Conservation (phyloP, 2,797 vertebrate genomes). For the Lepilemur septentrionalis region DNA sequence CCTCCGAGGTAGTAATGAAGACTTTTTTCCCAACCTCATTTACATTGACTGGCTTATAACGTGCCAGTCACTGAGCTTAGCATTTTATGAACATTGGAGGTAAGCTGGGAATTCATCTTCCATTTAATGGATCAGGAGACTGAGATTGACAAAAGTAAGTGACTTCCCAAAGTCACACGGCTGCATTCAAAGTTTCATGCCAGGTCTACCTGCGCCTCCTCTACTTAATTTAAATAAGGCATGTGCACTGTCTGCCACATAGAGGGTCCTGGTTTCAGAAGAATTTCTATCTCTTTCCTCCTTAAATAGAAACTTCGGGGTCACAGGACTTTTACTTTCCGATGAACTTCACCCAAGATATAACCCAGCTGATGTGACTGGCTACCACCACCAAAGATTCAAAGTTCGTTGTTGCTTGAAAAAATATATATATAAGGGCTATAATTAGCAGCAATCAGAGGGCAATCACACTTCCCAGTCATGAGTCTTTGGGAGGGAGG, state of each 20-base stretch:
- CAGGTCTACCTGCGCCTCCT: neutral
- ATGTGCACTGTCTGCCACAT: neutral
- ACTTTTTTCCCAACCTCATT: neutral
- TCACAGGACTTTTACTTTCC: neutral
- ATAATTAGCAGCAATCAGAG: conserved; percentile 67
- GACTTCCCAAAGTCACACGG: neutral
- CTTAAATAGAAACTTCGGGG: neutral
- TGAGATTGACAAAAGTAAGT: neutral
- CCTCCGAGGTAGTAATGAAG: too few relatives aligned
- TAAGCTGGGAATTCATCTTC: neutral
- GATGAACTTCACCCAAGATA: conserved; percentile 19
- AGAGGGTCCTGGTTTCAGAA: neutral
- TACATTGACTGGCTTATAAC: neutral
- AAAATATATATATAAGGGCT: conserved; percentile 2
- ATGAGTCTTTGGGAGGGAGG: conserved; percentile 59
- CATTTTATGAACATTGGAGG: neutral
- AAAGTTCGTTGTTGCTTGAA: conserved; percentile 65
- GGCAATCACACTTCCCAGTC: conserved; percentile 56
- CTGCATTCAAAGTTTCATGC: neutral
- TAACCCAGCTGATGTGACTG: conserved; percentile 36
- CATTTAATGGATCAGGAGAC: neutral
- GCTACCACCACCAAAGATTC: conserved; percentile 37
- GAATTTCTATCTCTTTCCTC: neutral
- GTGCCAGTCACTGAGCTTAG: neutral
- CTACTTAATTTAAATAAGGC: neutral